Evolutionary conservation across 2,797 vertebrate species (phyloP).

Genomic region (Melanotaenia nigrans): DNA sequence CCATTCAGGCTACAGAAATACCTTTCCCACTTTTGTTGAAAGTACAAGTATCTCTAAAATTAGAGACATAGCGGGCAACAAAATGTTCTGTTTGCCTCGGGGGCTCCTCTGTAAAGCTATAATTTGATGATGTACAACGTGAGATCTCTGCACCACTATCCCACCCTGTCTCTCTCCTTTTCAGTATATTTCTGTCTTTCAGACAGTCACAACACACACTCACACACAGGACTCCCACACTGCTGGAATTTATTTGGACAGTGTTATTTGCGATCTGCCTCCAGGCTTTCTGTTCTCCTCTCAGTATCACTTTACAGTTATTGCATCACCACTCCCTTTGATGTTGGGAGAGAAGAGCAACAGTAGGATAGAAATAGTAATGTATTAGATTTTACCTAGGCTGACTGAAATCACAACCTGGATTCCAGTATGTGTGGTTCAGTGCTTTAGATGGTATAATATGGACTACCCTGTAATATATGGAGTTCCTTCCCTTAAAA

Average conservation of each 20-base stretch:
- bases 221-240: slow-evolving; percentile 57
- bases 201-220: slow-evolving; percentile 17
- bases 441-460: neutral
- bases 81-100: slow-evolving; percentile 30
- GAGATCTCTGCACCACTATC: slow-evolving; percentile 44
- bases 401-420: slow-evolving; percentile 5
- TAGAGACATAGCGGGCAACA: slow-evolving; percentile 28
- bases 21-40: slow-evolving; percentile 13
- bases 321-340: slow-evolving; percentile 62
- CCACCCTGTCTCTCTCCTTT: slow-evolving; percentile 37
- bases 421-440: neutral
- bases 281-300: slow-evolving; percentile 59
- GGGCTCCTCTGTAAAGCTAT: slow-evolving; percentile 41
- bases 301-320: slow-evolving; percentile 63
- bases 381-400: slow-evolving; percentile 23
- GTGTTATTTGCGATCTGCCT: slow-evolving; percentile 70
- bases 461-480: no score
- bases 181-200: slow-evolving; percentile 36
- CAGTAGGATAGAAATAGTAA: slow-evolving; percentile 35
- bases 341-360: slow-evolving; percentile 42
- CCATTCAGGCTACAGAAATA: slow-evolving; percentile 8
- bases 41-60: slow-evolving; percentile 32
- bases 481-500: no score
- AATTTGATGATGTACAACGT: slow-evolving; percentile 50
- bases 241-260: slow-evolving; percentile 76